A percentile compares a stretch with the other conserved stretches of the same genome.
phyloP scores from a whole-genome alignment of 2,888 invertebrate genomes.

The Heliconius charithonia region DNA sequence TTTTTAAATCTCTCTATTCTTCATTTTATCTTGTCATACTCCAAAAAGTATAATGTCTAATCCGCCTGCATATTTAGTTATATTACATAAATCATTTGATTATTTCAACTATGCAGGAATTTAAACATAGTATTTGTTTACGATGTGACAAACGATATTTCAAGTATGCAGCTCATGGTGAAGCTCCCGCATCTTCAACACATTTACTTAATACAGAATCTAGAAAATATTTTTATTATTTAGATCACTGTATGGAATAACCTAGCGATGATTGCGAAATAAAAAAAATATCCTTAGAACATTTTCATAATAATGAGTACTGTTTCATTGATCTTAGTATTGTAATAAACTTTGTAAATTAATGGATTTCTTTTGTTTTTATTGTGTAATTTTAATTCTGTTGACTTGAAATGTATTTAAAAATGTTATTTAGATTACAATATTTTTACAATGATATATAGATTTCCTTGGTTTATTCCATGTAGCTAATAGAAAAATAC shows the following conservation, averaged over 20 bases:
- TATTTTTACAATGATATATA: no score
- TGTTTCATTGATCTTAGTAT: background rate
- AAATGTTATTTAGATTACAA: no score
- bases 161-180: conserved; percentile 37
- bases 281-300: background rate
- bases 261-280: background rate
- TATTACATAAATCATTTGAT: conserved; percentile 27
- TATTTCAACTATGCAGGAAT: conserved; percentile 27
- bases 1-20: no score
- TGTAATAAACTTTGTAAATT: background rate
- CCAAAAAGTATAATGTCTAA: conserved; percentile 16
- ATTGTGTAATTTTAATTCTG: background rate
- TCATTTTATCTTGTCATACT: no score
- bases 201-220: conserved; percentile 4
- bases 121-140: conserved; percentile 23
- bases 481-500: no score
- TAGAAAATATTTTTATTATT: conserved; percentile 16
- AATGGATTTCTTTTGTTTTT: background rate
- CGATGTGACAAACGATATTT: conserved; percentile 35
- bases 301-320: background rate
- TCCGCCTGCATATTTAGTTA: conserved; percentile 26
- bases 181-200: conserved; percentile 37
- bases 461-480: no score
- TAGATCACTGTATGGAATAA: background rate
- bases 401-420: no score